Conservation (phyloP, 2,888 invertebrate species). For the Brenthis hecate region DNA sequence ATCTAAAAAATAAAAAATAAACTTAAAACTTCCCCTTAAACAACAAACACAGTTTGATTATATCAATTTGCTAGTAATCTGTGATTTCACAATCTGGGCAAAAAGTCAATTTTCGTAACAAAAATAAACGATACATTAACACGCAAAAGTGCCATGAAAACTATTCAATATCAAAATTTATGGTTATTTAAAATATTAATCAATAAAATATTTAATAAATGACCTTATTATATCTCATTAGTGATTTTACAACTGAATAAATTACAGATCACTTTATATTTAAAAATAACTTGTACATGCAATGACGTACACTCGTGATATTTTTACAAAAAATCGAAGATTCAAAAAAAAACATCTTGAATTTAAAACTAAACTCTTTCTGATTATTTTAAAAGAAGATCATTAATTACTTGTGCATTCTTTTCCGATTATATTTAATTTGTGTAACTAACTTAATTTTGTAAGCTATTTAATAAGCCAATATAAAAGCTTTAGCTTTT, state of each 20-base stretch:
- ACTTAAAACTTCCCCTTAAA: conserved; percentile 15
- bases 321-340: not conserved
- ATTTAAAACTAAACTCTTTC: too few relatives aligned
- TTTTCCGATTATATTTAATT: conserved; percentile 8
- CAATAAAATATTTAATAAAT: conserved; percentile 32
- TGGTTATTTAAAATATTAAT: conserved; percentile 35
- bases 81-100: conserved; percentile 27
- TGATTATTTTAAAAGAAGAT: too few relatives aligned
- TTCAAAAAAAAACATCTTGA: not conserved
- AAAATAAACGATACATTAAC: conserved; percentile 33
- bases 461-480: not conserved
- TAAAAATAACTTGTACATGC: not conserved
- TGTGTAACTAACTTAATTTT: conserved; percentile 15
- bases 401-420: not conserved
- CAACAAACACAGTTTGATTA: conserved; percentile 20
- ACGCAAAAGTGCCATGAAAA: conserved; percentile 34
- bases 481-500: not conserved
- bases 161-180: conserved; percentile 31
- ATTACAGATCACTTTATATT: conserved; percentile 18
- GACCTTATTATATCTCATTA: conserved; percentile 27
- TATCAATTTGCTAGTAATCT: conserved; percentile 30
- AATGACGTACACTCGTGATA: not conserved
- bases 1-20: too few relatives aligned
- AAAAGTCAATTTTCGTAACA: conserved; percentile 31
- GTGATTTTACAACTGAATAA: conserved; percentile 17